phyloP scores from a whole-genome alignment of 2,113 vertebrate species.

The Planiliza haematocheilus region DNA sequence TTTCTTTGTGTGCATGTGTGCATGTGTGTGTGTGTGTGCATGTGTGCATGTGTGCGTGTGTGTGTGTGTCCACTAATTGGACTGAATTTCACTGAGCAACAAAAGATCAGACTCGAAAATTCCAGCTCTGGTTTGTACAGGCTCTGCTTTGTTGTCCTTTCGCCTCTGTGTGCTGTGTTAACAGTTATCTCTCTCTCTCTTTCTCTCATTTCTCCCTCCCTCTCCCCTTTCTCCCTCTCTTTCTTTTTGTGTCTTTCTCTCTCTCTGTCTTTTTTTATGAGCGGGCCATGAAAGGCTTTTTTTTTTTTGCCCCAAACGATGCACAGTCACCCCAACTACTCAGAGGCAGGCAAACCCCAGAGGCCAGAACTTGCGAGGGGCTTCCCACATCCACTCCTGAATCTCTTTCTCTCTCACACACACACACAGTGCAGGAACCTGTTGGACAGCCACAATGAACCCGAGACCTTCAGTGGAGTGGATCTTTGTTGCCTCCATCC shows the following conservation, averaged over 20 bases:
- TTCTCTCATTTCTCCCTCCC: conserved; percentile 38
- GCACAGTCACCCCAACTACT: conserved; percentile 49
- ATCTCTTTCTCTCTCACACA: conserved; percentile 24
- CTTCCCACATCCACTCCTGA: conserved; percentile 35
- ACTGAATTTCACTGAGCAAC: conserved; percentile 80
- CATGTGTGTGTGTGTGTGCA: conserved; percentile 27
- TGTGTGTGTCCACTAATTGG: conserved; percentile 78
- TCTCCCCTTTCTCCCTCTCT: background rate
- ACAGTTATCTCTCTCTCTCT: conserved; percentile 78
- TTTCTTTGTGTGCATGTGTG: background rate
- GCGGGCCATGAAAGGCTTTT: conserved; percentile 70
- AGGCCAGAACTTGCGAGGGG: conserved; percentile 48
- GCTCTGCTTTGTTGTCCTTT: conserved; percentile 78
- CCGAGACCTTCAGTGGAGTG: conserved; percentile 41
- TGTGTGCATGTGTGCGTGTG: conserved; percentile 37
- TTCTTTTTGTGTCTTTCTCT: conserved; percentile 60
- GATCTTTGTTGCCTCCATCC: conserved; percentile 17
- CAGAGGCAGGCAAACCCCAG: conserved; percentile 29
- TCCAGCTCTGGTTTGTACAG: conserved; percentile 81
- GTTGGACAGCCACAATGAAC: conserved; percentile 44
- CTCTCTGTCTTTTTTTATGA: conserved; percentile 32
- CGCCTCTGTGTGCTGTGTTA: conserved; percentile 80
- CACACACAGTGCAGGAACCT: conserved; percentile 14
- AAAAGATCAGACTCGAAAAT: conserved; percentile 83
- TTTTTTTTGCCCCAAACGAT: conserved; percentile 49